A percentile compares a stretch with the other conserved stretches of the same genome.
Evolutionary conservation across 2,113 vertebrate genomes (phyloP).

Genomic region (Poicephalus meyeri): DNA sequence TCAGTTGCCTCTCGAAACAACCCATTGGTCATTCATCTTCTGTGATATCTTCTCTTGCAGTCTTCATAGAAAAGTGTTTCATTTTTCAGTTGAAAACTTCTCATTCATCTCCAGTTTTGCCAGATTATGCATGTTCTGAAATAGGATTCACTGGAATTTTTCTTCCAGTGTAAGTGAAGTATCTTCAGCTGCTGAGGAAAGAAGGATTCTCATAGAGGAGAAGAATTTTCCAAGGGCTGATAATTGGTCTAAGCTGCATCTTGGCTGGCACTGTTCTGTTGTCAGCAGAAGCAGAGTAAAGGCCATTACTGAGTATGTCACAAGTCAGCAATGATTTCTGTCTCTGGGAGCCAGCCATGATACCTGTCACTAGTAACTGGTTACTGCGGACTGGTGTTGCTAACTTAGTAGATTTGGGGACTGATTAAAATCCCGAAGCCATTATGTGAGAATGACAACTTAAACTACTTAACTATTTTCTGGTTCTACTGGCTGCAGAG

Average conservation of each 20-base stretch:
- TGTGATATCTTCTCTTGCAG: not conserved
- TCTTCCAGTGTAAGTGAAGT: not conserved
- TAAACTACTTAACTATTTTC: not conserved
- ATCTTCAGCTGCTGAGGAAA: not conserved
- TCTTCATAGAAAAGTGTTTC: not conserved
- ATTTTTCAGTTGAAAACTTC: not conserved
- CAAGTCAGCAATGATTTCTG: not conserved
- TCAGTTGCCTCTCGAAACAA: not conserved
- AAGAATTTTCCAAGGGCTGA: not conserved
- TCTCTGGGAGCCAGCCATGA: not conserved
- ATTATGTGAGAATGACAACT: not conserved
- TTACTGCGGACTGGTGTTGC: not conserved
- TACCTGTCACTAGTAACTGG: not conserved
- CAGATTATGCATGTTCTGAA: not conserved
- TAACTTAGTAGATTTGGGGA: not conserved
- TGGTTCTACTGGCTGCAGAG: not conserved
- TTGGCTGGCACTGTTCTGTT: not conserved
- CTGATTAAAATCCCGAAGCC: not conserved
- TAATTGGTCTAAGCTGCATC: not conserved
- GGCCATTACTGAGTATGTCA: not conserved
- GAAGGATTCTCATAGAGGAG: not conserved
- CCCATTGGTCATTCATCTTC: not conserved
- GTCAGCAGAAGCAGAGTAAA: not conserved
- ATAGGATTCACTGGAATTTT: not conserved
- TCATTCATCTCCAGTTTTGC: not conserved